Conservation (phyloP, 2,888 invertebrate species). For the Liodrosophila aerea region DNA sequence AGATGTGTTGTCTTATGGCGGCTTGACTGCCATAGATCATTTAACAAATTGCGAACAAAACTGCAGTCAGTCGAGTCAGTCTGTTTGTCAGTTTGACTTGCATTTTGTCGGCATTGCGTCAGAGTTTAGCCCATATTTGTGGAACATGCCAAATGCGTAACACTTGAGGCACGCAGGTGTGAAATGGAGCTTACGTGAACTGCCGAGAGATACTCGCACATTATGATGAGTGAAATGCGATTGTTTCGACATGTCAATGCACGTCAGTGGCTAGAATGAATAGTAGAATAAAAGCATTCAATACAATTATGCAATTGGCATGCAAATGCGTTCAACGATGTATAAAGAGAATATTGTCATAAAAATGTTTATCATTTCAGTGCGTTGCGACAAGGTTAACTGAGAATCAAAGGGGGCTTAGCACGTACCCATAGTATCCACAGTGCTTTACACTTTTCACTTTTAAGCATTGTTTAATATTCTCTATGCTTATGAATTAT, state of each 20-base stretch:
- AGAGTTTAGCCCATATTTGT: slow-evolving; percentile 44
- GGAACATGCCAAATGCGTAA: slow-evolving; percentile 55
- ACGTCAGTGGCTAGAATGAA: slow-evolving; percentile 9
- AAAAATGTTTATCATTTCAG: slow-evolving; percentile 16
- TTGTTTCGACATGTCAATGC: slow-evolving; percentile 23
- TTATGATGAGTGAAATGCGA: slow-evolving; percentile 39
- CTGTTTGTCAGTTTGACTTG: slow-evolving; percentile 45
- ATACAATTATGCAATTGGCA: slow-evolving; percentile 70
- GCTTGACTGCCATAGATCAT: slow-evolving; percentile 49
- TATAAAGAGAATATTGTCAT: slow-evolving; percentile 37
- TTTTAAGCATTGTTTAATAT: slow-evolving; percentile 15
- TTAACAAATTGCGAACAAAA: slow-evolving; percentile 53
- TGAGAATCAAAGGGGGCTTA: slow-evolving; percentile 33
- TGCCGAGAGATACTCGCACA: background rate
- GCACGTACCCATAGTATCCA: slow-evolving; percentile 53
- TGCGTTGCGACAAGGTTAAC: slow-evolving; percentile 48
- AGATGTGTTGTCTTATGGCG: slow-evolving; percentile 1
- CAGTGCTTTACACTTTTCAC: slow-evolving; percentile 62
- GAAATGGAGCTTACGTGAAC: slow-evolving; percentile 46
- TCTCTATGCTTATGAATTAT: slow-evolving; percentile 24
- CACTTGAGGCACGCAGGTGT: slow-evolving; percentile 55
- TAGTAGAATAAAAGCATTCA: slow-evolving; percentile 35
- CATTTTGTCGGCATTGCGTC: slow-evolving; percentile 51
- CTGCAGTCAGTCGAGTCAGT: too few relatives aligned
- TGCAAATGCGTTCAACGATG: slow-evolving; percentile 45